phyloP scores from a whole-genome alignment of 2,797 vertebrate genomes.

The Acipenser ruthenus region DNA sequence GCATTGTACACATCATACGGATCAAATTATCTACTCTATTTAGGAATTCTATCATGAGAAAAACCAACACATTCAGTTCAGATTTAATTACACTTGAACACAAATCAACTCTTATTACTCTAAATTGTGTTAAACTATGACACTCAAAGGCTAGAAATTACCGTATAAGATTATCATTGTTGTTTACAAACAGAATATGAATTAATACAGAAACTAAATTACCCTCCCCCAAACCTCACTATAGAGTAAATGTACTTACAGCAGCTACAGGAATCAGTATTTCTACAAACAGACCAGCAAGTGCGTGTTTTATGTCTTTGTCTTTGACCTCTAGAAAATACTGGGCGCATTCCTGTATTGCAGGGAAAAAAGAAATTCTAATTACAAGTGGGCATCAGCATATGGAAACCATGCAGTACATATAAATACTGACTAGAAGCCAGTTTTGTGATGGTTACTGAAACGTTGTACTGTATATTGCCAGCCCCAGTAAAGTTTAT shows the following conservation, averaged over 20 bases:
- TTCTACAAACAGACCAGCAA: slow-evolving; percentile 97
- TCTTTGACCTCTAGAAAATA: slow-evolving; percentile 99
- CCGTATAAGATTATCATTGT: background rate
- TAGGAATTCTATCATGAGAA: slow-evolving; percentile 7
- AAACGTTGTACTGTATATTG: no score
- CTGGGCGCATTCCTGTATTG: slow-evolving; percentile 86
- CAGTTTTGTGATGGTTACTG: no score
- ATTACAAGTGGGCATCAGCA: no score
- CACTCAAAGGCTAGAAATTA: background rate
- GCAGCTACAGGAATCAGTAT: slow-evolving; percentile 98
- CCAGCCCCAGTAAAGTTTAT: no score
- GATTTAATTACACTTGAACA: background rate
- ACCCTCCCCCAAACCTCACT: no score
- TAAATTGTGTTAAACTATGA: background rate
- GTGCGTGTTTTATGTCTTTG: slow-evolving; percentile 96
- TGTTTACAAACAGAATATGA: no score
- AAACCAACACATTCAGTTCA: background rate
- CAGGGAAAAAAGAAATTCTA: no score
- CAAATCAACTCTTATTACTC: background rate
- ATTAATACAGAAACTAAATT: no score
- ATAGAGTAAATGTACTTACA: slow-evolving; percentile 64
- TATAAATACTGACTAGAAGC: no score
- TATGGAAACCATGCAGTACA: no score
- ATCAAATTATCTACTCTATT: slow-evolving; percentile 3
- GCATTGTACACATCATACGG: background rate